Conservation (phyloP, 1,140 invertebrate species). For the Magallana angulata region DNA sequence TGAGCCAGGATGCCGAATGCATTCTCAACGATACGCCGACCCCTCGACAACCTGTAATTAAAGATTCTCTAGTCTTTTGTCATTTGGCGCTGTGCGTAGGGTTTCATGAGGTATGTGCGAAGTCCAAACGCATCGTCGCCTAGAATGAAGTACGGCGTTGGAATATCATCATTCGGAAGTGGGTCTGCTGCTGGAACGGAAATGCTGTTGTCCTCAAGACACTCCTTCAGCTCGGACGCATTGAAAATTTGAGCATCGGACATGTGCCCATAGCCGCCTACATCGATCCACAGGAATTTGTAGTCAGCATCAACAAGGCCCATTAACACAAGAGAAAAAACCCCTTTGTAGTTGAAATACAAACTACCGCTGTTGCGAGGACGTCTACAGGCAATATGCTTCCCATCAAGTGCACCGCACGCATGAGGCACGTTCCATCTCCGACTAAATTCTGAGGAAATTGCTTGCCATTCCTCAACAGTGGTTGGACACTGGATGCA, state of each 20-base stretch:
- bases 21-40: no score
- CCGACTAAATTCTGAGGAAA: constrained; percentile 41
- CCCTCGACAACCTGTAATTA: no score
- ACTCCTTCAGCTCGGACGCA: constrained; percentile 36
- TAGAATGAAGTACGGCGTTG: constrained; percentile 30
- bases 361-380: constrained; percentile 27
- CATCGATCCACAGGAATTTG: constrained; percentile 50
- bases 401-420: constrained; percentile 50
- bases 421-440: constrained; percentile 56
- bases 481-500: constrained; percentile 9
- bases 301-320: constrained; percentile 50
- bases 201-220: not conserved
- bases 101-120: no score
- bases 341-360: no score
- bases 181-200: constrained; percentile 52
- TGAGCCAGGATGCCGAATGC: no score
- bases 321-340: not conserved
- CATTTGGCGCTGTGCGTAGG: no score
- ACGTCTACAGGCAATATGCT: constrained; percentile 49
- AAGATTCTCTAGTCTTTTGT: no score
- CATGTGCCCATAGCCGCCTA: constrained; percentile 41
- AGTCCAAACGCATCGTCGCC: constrained; percentile 48
- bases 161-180: constrained; percentile 44
- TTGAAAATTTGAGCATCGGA: constrained; percentile 54
- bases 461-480: not conserved